Conservation (phyloP, 2,888 invertebrate species). For the Cephonodes hylas region DNA sequence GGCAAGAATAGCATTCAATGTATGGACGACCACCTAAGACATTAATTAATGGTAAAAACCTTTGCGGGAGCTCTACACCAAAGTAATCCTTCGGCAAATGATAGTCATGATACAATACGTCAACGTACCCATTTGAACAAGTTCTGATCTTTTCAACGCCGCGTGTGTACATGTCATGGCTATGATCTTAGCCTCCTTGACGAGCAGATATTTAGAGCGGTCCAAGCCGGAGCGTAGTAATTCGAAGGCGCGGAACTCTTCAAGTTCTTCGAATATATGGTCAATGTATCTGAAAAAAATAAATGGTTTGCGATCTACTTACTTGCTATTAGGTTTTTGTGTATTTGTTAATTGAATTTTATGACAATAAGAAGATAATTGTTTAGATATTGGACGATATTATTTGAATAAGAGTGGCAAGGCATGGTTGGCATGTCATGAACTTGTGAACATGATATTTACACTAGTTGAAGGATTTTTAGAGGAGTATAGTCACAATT, state of each 20-base stretch:
- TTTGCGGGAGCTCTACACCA: neutral
- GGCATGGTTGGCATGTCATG: too few species aligned
- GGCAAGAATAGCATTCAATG: too few species aligned
- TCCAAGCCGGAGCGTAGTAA: constrained; percentile 96
- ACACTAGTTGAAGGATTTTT: too few species aligned
- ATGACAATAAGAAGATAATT: too few species aligned
- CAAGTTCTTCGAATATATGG: constrained; percentile 97
- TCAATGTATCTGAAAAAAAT: constrained; percentile 87
- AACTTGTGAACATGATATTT: too few species aligned
- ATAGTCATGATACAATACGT: neutral
- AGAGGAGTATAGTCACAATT: too few species aligned
- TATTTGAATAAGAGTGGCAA: too few species aligned
- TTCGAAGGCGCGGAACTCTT: constrained; percentile 99
- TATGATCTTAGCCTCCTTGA: constrained; percentile 99
- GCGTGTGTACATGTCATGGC: constrained; percentile 99
- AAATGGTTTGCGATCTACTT: neutral
- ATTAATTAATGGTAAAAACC: too few species aligned
- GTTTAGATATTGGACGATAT: too few species aligned
- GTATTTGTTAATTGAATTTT: too few species aligned
- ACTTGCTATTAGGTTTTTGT: too few species aligned
- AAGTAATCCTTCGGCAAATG: neutral
- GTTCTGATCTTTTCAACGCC: constrained; percentile 96
- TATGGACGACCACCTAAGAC: too few species aligned
- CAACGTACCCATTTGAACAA: constrained; percentile 92
- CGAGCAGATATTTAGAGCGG: constrained; percentile 96